Conservation (phyloP, 2,113 vertebrate species). For the Labeo catla region DNA sequence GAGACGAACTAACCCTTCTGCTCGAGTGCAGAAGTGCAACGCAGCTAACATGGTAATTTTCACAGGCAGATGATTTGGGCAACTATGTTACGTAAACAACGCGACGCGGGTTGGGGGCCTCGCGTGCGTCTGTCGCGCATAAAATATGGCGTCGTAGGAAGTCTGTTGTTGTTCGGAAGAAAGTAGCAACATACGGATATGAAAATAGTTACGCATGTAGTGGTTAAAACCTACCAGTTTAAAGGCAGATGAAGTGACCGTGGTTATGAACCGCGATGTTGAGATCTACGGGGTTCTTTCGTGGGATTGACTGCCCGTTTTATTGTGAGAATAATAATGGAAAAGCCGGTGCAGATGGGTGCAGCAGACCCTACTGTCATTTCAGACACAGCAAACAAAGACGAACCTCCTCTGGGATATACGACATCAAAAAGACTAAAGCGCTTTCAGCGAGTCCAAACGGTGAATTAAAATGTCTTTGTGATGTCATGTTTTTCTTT, state of each 20-base stretch:
- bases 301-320: slow-evolving; percentile 93
- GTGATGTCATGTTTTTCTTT: background rate
- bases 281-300: slow-evolving; percentile 90
- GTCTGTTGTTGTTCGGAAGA: slow-evolving; percentile 71
- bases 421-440: slow-evolving; percentile 58
- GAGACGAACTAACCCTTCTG: background rate
- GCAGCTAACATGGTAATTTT: too few relatives aligned
- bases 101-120: slow-evolving; percentile 37
- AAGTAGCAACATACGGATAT: slow-evolving; percentile 45
- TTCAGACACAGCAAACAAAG: slow-evolving; percentile 86
- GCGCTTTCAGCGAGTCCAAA: slow-evolving; percentile 59
- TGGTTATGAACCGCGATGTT: slow-evolving; percentile 83
- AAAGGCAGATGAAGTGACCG: slow-evolving; percentile 29
- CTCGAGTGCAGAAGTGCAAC: background rate
- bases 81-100: slow-evolving; percentile 57
- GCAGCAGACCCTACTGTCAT: slow-evolving; percentile 90
- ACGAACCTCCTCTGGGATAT: slow-evolving; percentile 69
- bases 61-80: background rate
- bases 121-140: slow-evolving; percentile 56
- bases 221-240: background rate
- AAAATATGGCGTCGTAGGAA: slow-evolving; percentile 78
- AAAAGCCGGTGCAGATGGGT: slow-evolving; percentile 70
- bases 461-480: slow-evolving; percentile 62
- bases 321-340: slow-evolving; percentile 68
- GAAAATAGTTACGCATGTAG: background rate